phyloP scores from a whole-genome alignment of 2,113 vertebrate species.

The Meriones unguiculatus region DNA sequence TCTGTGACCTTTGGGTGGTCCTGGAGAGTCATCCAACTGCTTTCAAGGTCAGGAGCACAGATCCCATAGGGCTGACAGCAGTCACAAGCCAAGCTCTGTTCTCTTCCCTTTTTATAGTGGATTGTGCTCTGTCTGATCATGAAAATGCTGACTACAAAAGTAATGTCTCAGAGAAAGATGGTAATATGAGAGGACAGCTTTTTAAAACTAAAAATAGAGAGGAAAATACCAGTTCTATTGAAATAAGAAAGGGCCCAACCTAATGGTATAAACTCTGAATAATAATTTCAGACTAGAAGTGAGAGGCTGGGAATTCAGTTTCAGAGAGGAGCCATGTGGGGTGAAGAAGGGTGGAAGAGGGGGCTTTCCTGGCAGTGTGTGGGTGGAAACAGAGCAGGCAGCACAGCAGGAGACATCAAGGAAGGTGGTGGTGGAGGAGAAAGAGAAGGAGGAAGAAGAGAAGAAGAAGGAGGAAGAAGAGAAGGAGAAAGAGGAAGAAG shows the following conservation, averaged over 20 bases:
- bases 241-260: not conserved
- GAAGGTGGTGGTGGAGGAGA: not conserved
- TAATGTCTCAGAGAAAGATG: constrained; percentile 24
- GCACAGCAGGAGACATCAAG: not conserved
- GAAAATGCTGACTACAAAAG: constrained; percentile 13
- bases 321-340: not conserved
- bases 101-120: not conserved
- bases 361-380: rapidly evolving
- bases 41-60: not conserved
- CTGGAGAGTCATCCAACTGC: not conserved
- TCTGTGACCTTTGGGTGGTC: not conserved
- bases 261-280: not conserved
- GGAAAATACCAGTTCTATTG: not conserved
- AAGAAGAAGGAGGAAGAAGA: not conserved
- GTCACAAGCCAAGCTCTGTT: constrained; percentile 22
- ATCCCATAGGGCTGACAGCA: not conserved
- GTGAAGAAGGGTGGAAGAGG: not conserved
- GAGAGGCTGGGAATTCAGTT: not conserved
- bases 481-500: not conserved
- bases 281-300: not conserved
- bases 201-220: constrained; percentile 57
- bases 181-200: not conserved
- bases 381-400: too few relatives aligned
- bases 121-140: not conserved
- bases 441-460: not conserved